A percentile compares a stretch with the other conserved stretches of the same genome.
These are phyloP conservation scores for Thymallus thymallus DNA, from an alignment of 2,113 vertebrate genomes.

Conservation along the genomic window DNA sequence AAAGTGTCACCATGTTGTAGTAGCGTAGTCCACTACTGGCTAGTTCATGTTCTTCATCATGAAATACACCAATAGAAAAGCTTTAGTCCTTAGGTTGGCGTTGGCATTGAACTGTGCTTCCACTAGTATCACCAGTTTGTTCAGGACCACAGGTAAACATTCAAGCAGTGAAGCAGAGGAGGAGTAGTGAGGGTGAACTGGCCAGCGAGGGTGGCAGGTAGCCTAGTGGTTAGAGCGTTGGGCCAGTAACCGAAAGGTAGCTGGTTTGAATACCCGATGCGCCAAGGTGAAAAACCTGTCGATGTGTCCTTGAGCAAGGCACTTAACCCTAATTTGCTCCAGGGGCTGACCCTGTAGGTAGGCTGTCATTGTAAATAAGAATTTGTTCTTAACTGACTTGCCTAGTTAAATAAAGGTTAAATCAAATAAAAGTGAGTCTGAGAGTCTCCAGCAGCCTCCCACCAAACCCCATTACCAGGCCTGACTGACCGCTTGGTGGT, in stretches of 20 bases:
- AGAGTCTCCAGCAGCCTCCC: background rate
- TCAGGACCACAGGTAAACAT: conserved; percentile 25
- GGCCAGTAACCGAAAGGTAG: no score
- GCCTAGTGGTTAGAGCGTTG: no score
- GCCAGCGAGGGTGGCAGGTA: no score
- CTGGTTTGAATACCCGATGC: no score
- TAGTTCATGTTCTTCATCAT: conserved; percentile 17
- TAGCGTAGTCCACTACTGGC: conserved; percentile 12
- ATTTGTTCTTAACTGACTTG: no score
- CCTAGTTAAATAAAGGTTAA: no score
- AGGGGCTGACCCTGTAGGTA: no score
- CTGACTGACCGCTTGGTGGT: background rate
- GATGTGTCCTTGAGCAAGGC: no score
- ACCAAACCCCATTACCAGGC: background rate
- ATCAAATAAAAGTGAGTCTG: no score
- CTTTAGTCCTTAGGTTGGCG: conserved; percentile 10
- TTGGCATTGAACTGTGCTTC: conserved; percentile 42
- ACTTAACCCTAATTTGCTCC: no score
- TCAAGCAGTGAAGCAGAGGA: conserved; percentile 38
- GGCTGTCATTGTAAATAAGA: no score
- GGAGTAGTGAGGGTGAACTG: background rate
- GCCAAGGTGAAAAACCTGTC: no score
- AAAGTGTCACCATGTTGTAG: conserved; percentile 28
- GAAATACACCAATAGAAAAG: conserved; percentile 40
- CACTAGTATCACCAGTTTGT: conserved; percentile 39